phyloP scores from a whole-genome alignment of 2,113 vertebrate species.

The Gavia stellata region DNA sequence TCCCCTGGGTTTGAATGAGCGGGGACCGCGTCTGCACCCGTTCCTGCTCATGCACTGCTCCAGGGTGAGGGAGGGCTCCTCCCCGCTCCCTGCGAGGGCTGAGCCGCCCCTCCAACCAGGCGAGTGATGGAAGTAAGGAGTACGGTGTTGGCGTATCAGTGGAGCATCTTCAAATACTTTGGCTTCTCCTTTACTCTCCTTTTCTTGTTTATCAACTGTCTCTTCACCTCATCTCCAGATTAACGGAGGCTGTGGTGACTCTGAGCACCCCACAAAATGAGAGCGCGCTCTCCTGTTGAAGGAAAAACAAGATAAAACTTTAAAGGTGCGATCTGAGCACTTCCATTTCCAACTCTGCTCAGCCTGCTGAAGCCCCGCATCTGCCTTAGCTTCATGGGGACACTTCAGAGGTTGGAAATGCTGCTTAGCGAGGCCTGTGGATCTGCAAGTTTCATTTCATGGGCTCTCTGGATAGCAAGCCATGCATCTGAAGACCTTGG shows the following conservation, averaged over 20 bases:
- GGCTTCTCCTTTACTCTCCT: not conserved
- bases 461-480: not conserved
- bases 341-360: not conserved
- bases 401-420: not conserved
- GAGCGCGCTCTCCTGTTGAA: accelerated
- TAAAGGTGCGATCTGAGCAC: not conserved
- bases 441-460: not conserved
- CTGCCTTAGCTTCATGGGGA: not conserved
- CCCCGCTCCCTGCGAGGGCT: not conserved
- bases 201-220: not conserved
- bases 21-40: accelerated
- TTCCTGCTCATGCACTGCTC: not conserved
- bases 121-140: not conserved
- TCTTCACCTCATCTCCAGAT: not conserved
- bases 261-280: not conserved
- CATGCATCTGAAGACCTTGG: not conserved
- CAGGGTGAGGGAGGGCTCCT: not conserved
- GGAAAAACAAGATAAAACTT: not conserved
- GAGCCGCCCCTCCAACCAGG: not conserved
- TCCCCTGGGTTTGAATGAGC: not conserved
- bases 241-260: not conserved
- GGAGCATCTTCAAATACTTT: not conserved
- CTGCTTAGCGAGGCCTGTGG: not conserved
- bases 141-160: not conserved
- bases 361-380: not conserved